Percentiles rank a stretch among this genome's conserved stretches.
phyloP scores from a whole-genome alignment of 2,797 vertebrate species.

The Catostomus latipinnis region DNA sequence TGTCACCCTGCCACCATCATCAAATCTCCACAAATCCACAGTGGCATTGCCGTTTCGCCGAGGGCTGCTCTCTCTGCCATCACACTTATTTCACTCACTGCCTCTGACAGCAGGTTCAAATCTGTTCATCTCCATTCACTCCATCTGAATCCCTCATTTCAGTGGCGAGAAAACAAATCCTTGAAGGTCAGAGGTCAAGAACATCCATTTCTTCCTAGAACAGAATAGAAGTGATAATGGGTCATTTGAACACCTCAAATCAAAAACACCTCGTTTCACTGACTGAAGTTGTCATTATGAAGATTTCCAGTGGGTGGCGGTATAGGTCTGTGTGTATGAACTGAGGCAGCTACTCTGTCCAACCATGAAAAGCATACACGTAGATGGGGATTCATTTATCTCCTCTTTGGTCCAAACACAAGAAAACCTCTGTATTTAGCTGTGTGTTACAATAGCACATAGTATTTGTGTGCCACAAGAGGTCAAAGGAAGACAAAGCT shows the following conservation, averaged over 20 bases:
- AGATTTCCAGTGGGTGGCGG: constrained; percentile 75
- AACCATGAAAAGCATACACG: constrained; percentile 69
- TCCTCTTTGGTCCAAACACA: constrained; percentile 72
- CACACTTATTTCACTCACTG: constrained; percentile 4
- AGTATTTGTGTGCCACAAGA: constrained; percentile 54
- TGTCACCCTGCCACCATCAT: constrained; percentile 39
- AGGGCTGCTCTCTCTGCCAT: constrained; percentile 33
- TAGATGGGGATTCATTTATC: constrained; percentile 79
- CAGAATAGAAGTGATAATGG: not conserved
- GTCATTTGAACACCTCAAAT: too few species aligned
- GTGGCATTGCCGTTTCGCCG: constrained; percentile 39
- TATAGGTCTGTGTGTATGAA: constrained; percentile 67
- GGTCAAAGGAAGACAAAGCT: constrained; percentile 53
- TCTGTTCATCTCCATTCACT: constrained; percentile 1
- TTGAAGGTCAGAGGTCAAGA: not conserved
- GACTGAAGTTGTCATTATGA: constrained; percentile 27
- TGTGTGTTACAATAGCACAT: constrained; percentile 72
- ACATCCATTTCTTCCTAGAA: not conserved
- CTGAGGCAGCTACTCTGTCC: constrained; percentile 17
- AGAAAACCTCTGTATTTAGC: constrained; percentile 77
- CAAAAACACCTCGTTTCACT: not conserved
- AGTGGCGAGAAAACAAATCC: not conserved
- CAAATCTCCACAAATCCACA: constrained; percentile 32
- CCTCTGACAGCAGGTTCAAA: constrained; percentile 1
- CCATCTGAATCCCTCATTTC: not conserved